Percentiles rank a stretch among this genome's conserved stretches.
phyloP scores from a whole-genome alignment of 2,113 vertebrate genomes.

The Amblyopsis rosae region DNA sequence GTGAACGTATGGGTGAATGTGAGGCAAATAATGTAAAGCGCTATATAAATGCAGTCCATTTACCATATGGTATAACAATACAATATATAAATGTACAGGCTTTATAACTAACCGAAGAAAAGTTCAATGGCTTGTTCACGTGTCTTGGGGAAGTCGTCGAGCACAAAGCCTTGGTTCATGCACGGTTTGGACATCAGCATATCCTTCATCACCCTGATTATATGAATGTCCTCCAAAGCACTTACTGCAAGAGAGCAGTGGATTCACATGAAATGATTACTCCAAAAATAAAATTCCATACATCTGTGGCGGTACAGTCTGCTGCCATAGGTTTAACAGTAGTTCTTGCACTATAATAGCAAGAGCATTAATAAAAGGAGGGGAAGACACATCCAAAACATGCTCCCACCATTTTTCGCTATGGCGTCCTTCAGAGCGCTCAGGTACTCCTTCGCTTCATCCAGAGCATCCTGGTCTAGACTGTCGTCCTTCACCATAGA shows the following conservation, averaged over 20 bases:
- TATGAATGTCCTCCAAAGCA: conserved; percentile 77
- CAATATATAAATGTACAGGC: background rate
- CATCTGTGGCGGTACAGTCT: no score
- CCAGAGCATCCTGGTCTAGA: conserved; percentile 58
- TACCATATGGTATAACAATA: background rate
- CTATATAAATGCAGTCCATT: background rate
- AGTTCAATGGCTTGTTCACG: background rate
- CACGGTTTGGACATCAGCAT: conserved; percentile 57
- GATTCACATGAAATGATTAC: background rate
- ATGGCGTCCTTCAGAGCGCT: conserved; percentile 78
- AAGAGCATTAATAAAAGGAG: background rate
- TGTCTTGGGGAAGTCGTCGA: background rate
- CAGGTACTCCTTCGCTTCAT: conserved; percentile 76
- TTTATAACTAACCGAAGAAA: background rate
- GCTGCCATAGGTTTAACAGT: no score
- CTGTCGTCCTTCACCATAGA: conserved; percentile 36
- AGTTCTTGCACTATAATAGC: no score
- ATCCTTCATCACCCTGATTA: conserved; percentile 81
- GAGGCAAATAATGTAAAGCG: no score
- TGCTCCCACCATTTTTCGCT: conserved; percentile 79
- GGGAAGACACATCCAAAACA: background rate
- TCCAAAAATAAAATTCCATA: background rate
- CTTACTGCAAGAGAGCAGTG: conserved; percentile 61
- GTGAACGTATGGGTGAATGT: no score
- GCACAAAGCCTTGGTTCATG: background rate